A percentile compares a stretch with the other conserved stretches of the same genome.
Conservation (phyloP, 2,888 invertebrate genomes). For the Silvanus unidentatus region DNA sequence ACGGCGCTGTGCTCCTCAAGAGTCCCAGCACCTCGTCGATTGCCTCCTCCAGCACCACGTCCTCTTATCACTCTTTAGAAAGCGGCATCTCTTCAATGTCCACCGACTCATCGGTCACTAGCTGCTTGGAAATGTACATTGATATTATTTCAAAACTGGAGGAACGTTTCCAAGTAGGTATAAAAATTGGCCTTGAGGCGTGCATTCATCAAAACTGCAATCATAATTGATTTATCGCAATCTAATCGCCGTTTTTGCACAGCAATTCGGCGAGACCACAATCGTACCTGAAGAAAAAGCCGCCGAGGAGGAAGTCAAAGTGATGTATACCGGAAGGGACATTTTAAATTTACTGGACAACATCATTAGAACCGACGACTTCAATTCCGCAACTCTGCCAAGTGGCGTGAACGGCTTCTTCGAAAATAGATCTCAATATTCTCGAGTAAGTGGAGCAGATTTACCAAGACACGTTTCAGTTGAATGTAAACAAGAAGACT, state of each 20-base stretch:
- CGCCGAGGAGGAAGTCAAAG: not conserved
- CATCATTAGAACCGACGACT: not conserved
- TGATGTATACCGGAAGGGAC: not conserved
- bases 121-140: constrained; percentile 14
- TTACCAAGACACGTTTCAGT: constrained; percentile 13
- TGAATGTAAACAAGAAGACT: constrained; percentile 11
- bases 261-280: too few relatives aligned
- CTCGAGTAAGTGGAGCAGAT: constrained; percentile 16
- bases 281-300: too few relatives aligned
- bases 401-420: constrained; percentile 15
- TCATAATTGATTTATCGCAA: not conserved
- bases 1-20: constrained; percentile 19
- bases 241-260: not conserved
- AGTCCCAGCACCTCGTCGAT: constrained; percentile 14
- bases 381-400: constrained; percentile 5
- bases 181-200: not conserved
- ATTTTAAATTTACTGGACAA: not conserved
- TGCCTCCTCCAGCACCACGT: constrained; percentile 6
- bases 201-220: too few relatives aligned
- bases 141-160: constrained; percentile 18
- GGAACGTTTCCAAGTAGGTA: constrained; percentile 12
- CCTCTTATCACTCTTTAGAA: constrained; percentile 10
- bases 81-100: constrained; percentile 19
- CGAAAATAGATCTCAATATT: constrained; percentile 22
- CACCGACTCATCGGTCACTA: not conserved